Evolutionary conservation across 2,113 vertebrate species (phyloP), one percentile per base, ranked within the genome.

Genomic region (Natator depressus): DNA sequence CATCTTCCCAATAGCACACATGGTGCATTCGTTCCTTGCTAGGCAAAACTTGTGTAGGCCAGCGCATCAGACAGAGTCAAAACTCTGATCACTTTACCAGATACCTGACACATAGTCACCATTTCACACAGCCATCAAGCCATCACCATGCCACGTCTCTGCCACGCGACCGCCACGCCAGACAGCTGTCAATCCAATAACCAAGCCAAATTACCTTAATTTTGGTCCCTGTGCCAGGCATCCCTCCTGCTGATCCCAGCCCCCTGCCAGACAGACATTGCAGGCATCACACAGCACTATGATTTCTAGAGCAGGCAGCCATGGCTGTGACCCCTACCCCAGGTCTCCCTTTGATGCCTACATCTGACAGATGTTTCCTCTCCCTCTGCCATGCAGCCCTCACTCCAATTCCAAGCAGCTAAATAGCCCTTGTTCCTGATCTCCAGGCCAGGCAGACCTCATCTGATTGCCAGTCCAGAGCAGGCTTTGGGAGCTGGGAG

Each of bases 401-500:
- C n/a, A 2, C 2, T 22, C 8, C 86, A 38, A 22, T 31, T 82
- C 57, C 84, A 87, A n/a, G 4, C 6, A 0, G 2, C 27, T 24
- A 47, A 2, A 1, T n/a, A 87, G 35, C 38, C 75, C 1, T 0
- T 8, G 24, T 10, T 79, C 4, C 54, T 47, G 80, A 72, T 1
- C 83, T 7, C 72, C 2, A 0, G 51, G 57, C 69, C 42, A 8
- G 53, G n/a, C 38, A 83, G 57, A 24, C 31, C 35, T 19, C 91
- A 20, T 27, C 93, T 14, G 11, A 55, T 13, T 1, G 1, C 90
- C 14, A 27, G 47, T 35, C 13, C 80, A 12, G 72, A 59, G 38
- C 47, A 82, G 46, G 10, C 78, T 59, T 0, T 2, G 47, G 0
- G 2, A 47, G n/a, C 6, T 35, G 0, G 0, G 13, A 14, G 3